phyloP scores from a whole-genome alignment of 2,797 vertebrate species.

The Sphaeramia orbicularis region DNA sequence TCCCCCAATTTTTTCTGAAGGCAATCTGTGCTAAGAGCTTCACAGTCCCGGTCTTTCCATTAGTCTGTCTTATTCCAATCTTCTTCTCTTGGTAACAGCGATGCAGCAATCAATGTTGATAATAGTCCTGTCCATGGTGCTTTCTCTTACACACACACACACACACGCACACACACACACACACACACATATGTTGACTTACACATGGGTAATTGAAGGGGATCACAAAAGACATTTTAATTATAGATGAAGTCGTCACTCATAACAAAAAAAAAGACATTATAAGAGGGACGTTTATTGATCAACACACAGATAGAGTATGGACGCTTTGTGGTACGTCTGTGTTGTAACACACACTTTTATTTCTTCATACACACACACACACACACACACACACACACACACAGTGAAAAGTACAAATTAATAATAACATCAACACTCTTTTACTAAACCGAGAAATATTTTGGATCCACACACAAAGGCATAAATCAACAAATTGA shows the following conservation, averaged over 20 bases:
- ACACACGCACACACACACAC: slow-evolving; percentile 13
- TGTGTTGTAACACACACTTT: background rate
- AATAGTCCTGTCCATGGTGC: slow-evolving; percentile 38
- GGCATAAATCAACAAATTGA: no score
- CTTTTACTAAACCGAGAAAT: no score
- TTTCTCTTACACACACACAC: no score
- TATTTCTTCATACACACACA: no score
- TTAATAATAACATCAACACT: no score
- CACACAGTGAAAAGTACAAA: background rate
- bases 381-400: background rate
- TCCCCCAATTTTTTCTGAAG: slow-evolving; percentile 7
- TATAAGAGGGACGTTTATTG: slow-evolving; percentile 40
- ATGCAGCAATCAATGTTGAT: slow-evolving; percentile 65
- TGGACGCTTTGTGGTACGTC: slow-evolving; percentile 20
- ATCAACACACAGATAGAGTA: slow-evolving; percentile 19
- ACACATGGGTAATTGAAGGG: slow-evolving; percentile 16
- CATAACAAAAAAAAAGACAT: slow-evolving; percentile 50
- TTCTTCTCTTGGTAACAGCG: slow-evolving; percentile 36
- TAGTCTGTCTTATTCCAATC: slow-evolving; percentile 34
- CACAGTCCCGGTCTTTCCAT: slow-evolving; percentile 26
- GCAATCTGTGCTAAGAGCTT: slow-evolving; percentile 20
- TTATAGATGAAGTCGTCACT: slow-evolving; percentile 57
- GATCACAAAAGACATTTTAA: slow-evolving; percentile 55
- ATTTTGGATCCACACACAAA: no score
- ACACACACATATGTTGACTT: slow-evolving; percentile 14